Conservation (phyloP, 2,797 vertebrate species). For the Crocidura indochinensis region DNA sequence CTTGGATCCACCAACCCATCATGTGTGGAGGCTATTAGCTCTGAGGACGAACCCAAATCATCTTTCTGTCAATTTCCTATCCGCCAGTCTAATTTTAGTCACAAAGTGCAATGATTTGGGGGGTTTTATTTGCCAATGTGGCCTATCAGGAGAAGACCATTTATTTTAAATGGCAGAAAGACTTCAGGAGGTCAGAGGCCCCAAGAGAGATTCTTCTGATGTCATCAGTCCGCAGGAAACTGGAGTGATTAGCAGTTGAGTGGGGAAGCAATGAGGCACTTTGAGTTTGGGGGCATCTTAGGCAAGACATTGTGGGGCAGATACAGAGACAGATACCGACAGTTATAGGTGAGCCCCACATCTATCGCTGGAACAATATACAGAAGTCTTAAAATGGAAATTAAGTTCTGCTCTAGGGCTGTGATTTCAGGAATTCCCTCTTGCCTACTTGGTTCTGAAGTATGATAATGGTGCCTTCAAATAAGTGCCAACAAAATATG, state of each 20-base stretch:
- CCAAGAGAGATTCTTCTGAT: background rate
- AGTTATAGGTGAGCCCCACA: background rate
- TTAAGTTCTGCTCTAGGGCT: background rate
- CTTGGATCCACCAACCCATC: background rate
- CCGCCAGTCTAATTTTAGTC: constrained; percentile 47
- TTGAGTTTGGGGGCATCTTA: constrained; percentile 7
- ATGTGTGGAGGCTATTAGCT: background rate
- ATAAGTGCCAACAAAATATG: background rate
- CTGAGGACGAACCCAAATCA: background rate
- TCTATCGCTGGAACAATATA: background rate
- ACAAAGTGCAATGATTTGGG: constrained; percentile 36
- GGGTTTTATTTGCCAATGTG: constrained; percentile 51
- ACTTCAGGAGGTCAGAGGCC: background rate
- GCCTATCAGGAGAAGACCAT: constrained; percentile 31
- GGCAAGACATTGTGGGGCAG: too few species aligned
- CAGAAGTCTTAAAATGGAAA: background rate
- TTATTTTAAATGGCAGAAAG: constrained; percentile 68
- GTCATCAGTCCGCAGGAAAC: background rate
- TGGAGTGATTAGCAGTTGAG: background rate
- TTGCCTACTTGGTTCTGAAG: background rate
- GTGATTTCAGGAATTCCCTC: constrained; percentile 14
- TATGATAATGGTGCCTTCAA: constrained; percentile 1
- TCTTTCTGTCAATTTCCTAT: constrained; percentile 16
- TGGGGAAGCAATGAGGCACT: background rate
- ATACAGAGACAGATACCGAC: background rate